A percentile compares a stretch with the other conserved stretches of the same genome.
These are phyloP conservation scores for Carcina quercana DNA, from an alignment of 2,888 invertebrate genomes.

Conservation along the genomic window DNA sequence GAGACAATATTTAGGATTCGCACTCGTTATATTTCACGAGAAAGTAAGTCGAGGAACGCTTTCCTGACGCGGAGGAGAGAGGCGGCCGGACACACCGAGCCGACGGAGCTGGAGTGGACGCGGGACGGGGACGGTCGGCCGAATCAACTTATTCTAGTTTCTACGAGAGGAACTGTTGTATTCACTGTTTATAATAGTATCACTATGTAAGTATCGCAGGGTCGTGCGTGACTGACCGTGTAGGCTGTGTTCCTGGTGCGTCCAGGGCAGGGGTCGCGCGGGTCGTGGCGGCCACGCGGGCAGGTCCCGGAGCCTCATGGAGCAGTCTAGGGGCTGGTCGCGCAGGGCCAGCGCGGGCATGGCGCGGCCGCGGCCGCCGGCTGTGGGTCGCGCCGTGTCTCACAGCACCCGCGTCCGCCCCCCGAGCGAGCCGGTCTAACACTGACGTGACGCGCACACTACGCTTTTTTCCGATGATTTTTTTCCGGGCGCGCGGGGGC, in stretches of 20 bases:
- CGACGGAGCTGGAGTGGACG: slow-evolving; percentile 18
- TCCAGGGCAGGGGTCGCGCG: slow-evolving; percentile 26
- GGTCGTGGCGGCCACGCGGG: slow-evolving; percentile 62
- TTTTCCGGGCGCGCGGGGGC: slow-evolving; percentile 55
- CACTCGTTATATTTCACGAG: too few relatives aligned
- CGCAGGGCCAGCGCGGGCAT: slow-evolving; percentile 79
- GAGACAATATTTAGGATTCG: too few relatives aligned
- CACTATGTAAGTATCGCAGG: too few relatives aligned
- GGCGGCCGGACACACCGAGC: too few relatives aligned
- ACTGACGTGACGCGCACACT: slow-evolving; percentile 54
- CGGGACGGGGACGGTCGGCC: too few relatives aligned
- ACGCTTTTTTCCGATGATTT: slow-evolving; percentile 58
- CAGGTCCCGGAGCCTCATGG: slow-evolving; percentile 74
- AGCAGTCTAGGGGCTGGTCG: slow-evolving; percentile 83
- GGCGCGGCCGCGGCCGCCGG: slow-evolving; percentile 74
- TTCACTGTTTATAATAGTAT: too few relatives aligned
- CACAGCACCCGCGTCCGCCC: slow-evolving; percentile 52
- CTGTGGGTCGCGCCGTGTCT: slow-evolving; percentile 62
- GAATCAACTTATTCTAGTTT: too few relatives aligned
- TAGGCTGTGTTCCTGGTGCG: slow-evolving; percentile 29
- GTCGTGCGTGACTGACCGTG: slow-evolving; percentile 5
- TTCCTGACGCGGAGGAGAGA: too few relatives aligned
- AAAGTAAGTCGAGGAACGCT: too few relatives aligned
- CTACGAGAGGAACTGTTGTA: too few relatives aligned
- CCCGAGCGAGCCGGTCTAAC: slow-evolving; percentile 58